A percentile compares a stretch with the other conserved stretches of the same genome.
Conservation (phyloP, 2,888 invertebrate genomes). For the Listrodromus nycthemerus region DNA sequence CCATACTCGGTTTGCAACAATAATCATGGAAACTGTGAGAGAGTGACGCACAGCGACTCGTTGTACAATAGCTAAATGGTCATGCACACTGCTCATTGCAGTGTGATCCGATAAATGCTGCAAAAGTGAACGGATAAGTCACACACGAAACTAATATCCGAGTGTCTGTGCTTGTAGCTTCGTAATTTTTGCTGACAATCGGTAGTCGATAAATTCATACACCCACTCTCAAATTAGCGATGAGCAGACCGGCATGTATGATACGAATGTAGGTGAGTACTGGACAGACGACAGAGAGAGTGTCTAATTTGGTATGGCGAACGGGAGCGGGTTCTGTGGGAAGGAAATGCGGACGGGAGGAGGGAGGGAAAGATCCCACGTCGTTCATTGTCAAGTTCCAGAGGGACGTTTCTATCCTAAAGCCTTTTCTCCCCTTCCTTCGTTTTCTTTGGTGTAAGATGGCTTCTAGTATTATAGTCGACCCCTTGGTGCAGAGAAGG, state of each 20-base stretch:
- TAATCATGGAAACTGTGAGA: slow-evolving; percentile 1
- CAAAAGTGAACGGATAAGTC: neutral
- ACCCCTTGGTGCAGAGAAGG: slow-evolving; percentile 1
- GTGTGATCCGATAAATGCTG: neutral
- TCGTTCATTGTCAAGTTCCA: slow-evolving; percentile 52
- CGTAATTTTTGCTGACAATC: slow-evolving; percentile 32
- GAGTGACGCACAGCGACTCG: slow-evolving; percentile 17
- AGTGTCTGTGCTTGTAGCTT: slow-evolving; percentile 1
- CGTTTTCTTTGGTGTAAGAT: neutral
- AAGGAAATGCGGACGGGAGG: neutral
- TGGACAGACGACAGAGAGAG: neutral
- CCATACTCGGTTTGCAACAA: neutral
- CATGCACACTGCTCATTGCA: slow-evolving; percentile 17
- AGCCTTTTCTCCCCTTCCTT: slow-evolving; percentile 20
- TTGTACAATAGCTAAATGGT: slow-evolving; percentile 17
- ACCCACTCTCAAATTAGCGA: slow-evolving; percentile 2
- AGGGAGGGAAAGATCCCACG: slow-evolving; percentile 25
- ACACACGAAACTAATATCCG: neutral
- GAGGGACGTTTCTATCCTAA: slow-evolving; percentile 45
- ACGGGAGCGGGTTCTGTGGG: slow-evolving; percentile 6
- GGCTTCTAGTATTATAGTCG: slow-evolving; percentile 13
- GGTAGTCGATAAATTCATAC: slow-evolving; percentile 8
- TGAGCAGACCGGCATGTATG: neutral
- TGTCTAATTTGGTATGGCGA: slow-evolving; percentile 32
- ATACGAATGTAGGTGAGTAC: neutral